These are phyloP conservation scores for Cyprinus carpio DNA, from an alignment of 2,113 vertebrate species.

Conservation along the genomic window DNA sequence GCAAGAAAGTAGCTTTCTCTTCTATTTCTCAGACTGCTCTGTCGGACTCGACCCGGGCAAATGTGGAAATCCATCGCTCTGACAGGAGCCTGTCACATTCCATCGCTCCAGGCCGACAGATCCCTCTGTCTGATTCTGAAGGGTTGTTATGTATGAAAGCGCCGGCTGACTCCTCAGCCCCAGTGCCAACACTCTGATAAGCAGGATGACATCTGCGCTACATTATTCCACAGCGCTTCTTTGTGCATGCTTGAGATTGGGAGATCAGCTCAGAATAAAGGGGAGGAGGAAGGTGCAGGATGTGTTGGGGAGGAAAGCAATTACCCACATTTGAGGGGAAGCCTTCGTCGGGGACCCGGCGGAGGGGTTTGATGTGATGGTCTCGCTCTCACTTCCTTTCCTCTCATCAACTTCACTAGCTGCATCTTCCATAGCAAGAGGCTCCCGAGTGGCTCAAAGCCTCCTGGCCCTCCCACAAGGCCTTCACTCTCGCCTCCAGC, in stretches of 20 bases:
- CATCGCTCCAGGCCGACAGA: constrained; percentile 56
- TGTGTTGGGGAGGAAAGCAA: constrained; percentile 50
- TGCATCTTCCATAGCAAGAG: constrained; percentile 38
- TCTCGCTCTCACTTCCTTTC: constrained; percentile 8
- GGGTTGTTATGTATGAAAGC: constrained; percentile 65
- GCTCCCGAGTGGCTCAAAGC: constrained; percentile 27
- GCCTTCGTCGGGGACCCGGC: constrained; percentile 39
- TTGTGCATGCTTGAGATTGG: constrained; percentile 52
- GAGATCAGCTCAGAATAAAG: constrained; percentile 31
- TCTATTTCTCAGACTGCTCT: constrained; percentile 43
- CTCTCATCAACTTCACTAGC: constrained; percentile 32
- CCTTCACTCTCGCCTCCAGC: constrained; percentile 41
- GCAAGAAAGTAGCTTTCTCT: constrained; percentile 34
- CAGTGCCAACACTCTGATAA: constrained; percentile 60
- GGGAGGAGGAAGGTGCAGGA: constrained; percentile 48
- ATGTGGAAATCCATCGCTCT: constrained; percentile 57
- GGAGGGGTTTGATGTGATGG: constrained; percentile 49
- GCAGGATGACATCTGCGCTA: constrained; percentile 59
- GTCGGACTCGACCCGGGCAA: constrained; percentile 43
- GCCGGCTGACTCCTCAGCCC: constrained; percentile 58
- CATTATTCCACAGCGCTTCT: constrained; percentile 57
- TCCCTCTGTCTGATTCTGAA: constrained; percentile 62
- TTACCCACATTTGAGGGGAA: constrained; percentile 52
- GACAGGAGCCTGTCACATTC: constrained; percentile 62
- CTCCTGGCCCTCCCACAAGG: constrained; percentile 42